A percentile compares a stretch with the other conserved stretches of the same genome.
Conservation (phyloP, 2,797 vertebrate genomes). For the Bufotes viridis region DNA sequence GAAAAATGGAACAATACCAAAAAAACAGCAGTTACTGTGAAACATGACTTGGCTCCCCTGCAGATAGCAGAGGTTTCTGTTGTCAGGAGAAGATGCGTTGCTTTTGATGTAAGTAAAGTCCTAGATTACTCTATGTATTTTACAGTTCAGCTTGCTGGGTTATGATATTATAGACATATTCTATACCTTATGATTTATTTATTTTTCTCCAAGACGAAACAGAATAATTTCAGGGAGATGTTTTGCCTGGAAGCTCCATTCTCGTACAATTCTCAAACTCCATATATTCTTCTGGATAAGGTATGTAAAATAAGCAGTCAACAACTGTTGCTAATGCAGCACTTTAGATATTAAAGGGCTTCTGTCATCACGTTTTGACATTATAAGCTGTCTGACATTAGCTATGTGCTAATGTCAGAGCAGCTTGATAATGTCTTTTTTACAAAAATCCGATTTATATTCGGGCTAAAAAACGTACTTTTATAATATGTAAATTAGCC, state of each 20-base stretch:
- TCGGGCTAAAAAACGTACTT: no score
- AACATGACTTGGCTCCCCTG: slow-evolving; percentile 80
- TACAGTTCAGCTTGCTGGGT: background rate
- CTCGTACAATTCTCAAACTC: slow-evolving; percentile 70
- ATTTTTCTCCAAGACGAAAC: slow-evolving; percentile 73
- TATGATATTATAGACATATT: no score
- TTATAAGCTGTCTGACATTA: no score
- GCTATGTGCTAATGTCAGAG: no score
- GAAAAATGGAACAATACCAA: slow-evolving; percentile 81
- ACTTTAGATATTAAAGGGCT: background rate
- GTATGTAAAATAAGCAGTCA: slow-evolving; percentile 66
- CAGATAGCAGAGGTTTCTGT: slow-evolving; percentile 79
- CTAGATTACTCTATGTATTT: background rate
- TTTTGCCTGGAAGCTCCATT: slow-evolving; percentile 78
- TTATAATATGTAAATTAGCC: no score
- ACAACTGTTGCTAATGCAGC: background rate
- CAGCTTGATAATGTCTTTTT: no score
- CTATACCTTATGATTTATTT: background rate
- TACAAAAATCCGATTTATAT: no score
- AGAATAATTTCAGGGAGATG: slow-evolving; percentile 78
- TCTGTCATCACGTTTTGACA: no score
- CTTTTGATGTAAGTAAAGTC: slow-evolving; percentile 74
- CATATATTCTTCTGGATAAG: slow-evolving; percentile 77
- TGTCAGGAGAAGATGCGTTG: slow-evolving; percentile 77
- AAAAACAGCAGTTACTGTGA: slow-evolving; percentile 77